These are phyloP conservation scores for Ophthalmotilapia sp. DNA, from an alignment of 2,113 vertebrate genomes.

Conservation along the genomic window DNA sequence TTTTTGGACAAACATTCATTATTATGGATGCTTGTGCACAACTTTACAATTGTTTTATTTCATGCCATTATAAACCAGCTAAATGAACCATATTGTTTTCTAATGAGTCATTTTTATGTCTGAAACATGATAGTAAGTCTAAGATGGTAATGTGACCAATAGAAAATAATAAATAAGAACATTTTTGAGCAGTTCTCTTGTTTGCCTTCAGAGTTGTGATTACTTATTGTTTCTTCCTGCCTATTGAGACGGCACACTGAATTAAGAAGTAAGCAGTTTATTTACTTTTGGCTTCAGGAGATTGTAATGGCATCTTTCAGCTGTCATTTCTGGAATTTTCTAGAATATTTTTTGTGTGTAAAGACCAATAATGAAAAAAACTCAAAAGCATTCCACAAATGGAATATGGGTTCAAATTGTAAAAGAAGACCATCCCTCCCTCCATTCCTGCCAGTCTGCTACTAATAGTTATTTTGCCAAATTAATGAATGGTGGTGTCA, in stretches of 20 bases:
- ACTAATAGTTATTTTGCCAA: constrained; percentile 36
- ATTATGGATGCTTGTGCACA: not conserved
- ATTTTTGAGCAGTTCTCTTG: not conserved
- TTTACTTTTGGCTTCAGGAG: not conserved
- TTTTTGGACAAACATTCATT: not conserved
- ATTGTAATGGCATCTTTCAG: not conserved
- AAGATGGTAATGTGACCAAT: fast-evolving
- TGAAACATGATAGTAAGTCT: not conserved
- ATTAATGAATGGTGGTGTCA: constrained; percentile 33
- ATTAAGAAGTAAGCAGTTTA: not conserved
- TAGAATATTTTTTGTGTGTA: not conserved
- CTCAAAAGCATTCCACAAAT: not conserved
- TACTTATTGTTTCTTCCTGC: not conserved
- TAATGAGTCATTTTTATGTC: not conserved
- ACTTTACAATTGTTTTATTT: not conserved
- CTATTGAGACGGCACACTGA: not conserved
- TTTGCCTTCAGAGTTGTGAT: not conserved
- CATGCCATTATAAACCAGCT: not conserved
- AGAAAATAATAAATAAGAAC: not conserved
- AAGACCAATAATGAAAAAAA: not conserved
- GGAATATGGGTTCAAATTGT: not conserved
- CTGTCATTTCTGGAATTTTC: not conserved
- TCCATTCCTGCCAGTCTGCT: not conserved
- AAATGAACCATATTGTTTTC: not conserved
- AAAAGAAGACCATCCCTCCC: not conserved